Conservation (phyloP, 1,140 invertebrate genomes). For the Cherax destructor region DNA sequence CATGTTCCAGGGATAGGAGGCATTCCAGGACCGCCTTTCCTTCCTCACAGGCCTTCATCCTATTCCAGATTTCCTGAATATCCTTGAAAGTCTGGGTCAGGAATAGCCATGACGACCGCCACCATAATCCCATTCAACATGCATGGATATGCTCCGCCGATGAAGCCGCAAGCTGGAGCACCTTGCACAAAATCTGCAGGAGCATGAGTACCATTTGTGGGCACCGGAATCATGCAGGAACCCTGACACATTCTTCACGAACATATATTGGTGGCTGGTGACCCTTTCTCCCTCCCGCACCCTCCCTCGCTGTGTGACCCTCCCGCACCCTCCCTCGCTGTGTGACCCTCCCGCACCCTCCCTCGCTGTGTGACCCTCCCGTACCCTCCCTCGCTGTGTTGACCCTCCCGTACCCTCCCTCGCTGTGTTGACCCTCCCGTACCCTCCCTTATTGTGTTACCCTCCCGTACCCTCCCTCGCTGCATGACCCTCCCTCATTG, state of each 20-base stretch:
- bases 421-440: neutral
- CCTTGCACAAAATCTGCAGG: slow-evolving; percentile 1
- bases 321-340: too few relatives aligned
- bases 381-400: too few relatives aligned
- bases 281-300: too few relatives aligned
- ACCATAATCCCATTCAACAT: neutral
- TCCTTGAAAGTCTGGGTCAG: too few relatives aligned
- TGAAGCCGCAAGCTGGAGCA: neutral
- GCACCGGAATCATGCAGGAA: neutral
- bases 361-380: neutral
- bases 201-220: neutral
- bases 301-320: neutral
- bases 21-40: too few relatives aligned
- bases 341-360: too few relatives aligned
- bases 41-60: too few relatives aligned
- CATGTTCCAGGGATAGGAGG: too few relatives aligned
- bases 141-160: neutral
- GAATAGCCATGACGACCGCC: neutral
- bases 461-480: neutral
- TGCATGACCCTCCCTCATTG: too few relatives aligned
- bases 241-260: neutral
- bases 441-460: neutral
- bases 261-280: neutral
- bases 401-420: too few relatives aligned
- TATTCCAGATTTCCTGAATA: too few relatives aligned